phyloP scores from a whole-genome alignment of 2,797 vertebrate genomes.

The Pseudocheirus occidentalis region DNA sequence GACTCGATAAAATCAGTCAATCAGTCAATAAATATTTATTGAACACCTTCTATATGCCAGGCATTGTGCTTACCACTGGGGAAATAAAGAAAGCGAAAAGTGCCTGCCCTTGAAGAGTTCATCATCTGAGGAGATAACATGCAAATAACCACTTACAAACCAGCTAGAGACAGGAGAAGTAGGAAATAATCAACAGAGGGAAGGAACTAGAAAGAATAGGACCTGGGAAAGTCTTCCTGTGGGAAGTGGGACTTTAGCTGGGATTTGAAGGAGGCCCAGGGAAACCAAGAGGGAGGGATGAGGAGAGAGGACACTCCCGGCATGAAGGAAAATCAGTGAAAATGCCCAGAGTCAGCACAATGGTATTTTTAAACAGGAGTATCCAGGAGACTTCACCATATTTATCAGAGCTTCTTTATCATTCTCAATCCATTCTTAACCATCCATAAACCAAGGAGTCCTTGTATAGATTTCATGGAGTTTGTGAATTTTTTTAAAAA shows the following conservation, averaged over 20 bases:
- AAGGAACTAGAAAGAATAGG: neutral
- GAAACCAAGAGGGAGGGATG: neutral
- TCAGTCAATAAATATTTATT: neutral
- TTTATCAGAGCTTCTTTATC: neutral
- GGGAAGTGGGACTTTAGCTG: neutral
- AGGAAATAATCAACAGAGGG: neutral
- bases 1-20: neutral
- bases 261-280: neutral
- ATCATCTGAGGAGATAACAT: neutral
- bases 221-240: neutral
- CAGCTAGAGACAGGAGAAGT: neutral
- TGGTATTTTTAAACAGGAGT: neutral
- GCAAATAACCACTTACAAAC: neutral
- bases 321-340: neutral
- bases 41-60: neutral
- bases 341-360: neutral
- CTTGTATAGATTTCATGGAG: neutral
- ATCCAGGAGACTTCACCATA: neutral
- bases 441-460: neutral
- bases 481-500: neutral
- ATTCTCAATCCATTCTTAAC: neutral
- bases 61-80: neutral
- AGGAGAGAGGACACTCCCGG: neutral
- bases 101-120: neutral
- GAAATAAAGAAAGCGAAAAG: neutral